These are phyloP conservation scores for Acleris laterana DNA, from an alignment of 2,888 invertebrate species.

Conservation along the genomic window DNA sequence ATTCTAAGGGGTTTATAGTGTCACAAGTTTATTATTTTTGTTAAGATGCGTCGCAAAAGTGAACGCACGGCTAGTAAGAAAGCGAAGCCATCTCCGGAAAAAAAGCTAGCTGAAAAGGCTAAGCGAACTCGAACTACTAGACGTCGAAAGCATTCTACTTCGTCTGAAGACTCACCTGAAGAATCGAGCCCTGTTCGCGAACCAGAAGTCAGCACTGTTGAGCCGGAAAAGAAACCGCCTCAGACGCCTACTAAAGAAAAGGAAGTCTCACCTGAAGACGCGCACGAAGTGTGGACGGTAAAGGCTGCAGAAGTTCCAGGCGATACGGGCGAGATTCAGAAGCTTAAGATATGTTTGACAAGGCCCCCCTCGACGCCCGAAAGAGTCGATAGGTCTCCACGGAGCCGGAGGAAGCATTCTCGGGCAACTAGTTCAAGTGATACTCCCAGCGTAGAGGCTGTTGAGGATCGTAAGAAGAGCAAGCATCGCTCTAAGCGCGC, in stretches of 20 bases:
- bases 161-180: constrained; percentile 79
- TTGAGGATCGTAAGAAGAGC: constrained; percentile 75
- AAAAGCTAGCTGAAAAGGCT: constrained; percentile 80
- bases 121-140: constrained; percentile 80
- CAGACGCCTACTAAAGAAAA: constrained; percentile 63
- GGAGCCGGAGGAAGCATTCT: constrained; percentile 79
- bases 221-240: constrained; percentile 57
- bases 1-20: constrained; percentile 2
- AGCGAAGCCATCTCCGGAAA: constrained; percentile 87
- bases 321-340: constrained; percentile 85
- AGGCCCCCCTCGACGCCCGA: constrained; percentile 84
- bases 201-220: constrained; percentile 49
- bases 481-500: constrained; percentile 68
- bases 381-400: constrained; percentile 77
- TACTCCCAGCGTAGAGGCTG: constrained; percentile 70
- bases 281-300: constrained; percentile 81
- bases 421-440: constrained; percentile 80
- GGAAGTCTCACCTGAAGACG: constrained; percentile 59
- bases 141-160: constrained; percentile 83
- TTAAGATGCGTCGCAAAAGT: constrained; percentile 90
- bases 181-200: constrained; percentile 62
- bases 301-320: constrained; percentile 76
- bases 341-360: constrained; percentile 86
- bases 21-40: constrained; percentile 45
- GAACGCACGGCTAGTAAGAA: constrained; percentile 87